Conservation (phyloP, 2,113 vertebrate species). For the Cochlearius cochlearius region DNA sequence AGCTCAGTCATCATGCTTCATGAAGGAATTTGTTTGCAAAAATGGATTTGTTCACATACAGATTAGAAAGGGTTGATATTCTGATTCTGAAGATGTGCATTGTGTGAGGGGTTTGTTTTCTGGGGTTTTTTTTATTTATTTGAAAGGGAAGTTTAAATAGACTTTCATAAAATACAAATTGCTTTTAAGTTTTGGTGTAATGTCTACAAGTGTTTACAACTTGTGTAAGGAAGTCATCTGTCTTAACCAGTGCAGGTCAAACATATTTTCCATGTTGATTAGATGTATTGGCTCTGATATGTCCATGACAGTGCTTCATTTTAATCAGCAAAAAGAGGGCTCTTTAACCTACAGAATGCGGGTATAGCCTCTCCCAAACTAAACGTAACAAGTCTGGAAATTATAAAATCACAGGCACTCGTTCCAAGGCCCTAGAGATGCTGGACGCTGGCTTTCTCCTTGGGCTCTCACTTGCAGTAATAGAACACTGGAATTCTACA, state of each 20-base stretch:
- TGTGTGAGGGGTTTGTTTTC: neutral
- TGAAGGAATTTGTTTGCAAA: neutral
- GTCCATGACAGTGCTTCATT: slow-evolving; percentile 53
- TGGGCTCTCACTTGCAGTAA: slow-evolving; percentile 41
- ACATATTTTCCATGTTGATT: slow-evolving; percentile 69
- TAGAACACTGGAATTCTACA: slow-evolving; percentile 49
- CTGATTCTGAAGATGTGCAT: neutral
- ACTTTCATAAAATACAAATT: slow-evolving; percentile 45
- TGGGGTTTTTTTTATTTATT: neutral
- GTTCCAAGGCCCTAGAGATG: slow-evolving; percentile 41
- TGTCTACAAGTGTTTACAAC: slow-evolving; percentile 56
- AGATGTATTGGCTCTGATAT: slow-evolving; percentile 50
- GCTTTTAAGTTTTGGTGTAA: slow-evolving; percentile 51
- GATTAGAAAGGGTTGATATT: neutral
- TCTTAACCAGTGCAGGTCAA: slow-evolving; percentile 58
- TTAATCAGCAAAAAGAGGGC: slow-evolving; percentile 49
- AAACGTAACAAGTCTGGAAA: slow-evolving; percentile 65
- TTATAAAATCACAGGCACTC: slow-evolving; percentile 59
- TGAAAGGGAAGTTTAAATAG: slow-evolving; percentile 52
- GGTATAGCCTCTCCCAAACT: slow-evolving; percentile 44
- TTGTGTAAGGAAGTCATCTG: slow-evolving; percentile 63
- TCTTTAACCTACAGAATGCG: slow-evolving; percentile 43
- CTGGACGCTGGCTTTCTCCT: slow-evolving; percentile 3
- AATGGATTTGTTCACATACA: slow-evolving; percentile 6
- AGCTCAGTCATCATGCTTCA: neutral